These are phyloP conservation scores for Nylanderia fulva DNA, from an alignment of 1,140 invertebrate genomes.

Conservation along the genomic window DNA sequence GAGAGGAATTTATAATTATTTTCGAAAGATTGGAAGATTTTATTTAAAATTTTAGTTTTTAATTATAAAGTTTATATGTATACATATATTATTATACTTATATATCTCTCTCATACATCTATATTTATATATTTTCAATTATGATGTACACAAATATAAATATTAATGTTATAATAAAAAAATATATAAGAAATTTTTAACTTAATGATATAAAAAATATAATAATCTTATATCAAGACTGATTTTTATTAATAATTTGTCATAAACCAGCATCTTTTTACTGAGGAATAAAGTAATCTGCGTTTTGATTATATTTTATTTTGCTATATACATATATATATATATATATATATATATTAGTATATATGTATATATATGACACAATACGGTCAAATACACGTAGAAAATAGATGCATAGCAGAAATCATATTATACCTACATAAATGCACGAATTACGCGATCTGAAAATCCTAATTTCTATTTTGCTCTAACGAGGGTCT, in stretches of 20 bases:
- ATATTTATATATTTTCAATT: neutral
- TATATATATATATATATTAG: neutral
- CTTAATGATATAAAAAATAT: neutral
- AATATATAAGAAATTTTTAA: neutral
- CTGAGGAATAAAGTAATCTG: neutral
- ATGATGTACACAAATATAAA: neutral
- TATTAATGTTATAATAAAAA: neutral
- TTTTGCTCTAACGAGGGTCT: neutral
- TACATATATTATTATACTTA: slow-evolving; percentile 1
- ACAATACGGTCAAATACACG: neutral
- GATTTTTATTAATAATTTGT: neutral
- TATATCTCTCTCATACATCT: no score
- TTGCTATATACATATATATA: neutral
- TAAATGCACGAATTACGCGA: slow-evolving; percentile 17
- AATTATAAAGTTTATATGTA: neutral
- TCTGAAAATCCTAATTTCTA: slow-evolving; percentile 16
- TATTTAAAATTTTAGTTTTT: slow-evolving; percentile 1
- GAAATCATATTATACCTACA: slow-evolving; percentile 25
- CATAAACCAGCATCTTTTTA: neutral
- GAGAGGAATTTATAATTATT: neutral
- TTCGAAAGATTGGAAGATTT: neutral
- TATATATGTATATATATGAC: neutral
- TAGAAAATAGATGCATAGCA: no score
- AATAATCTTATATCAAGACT: neutral
- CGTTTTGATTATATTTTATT: neutral